Evolutionary conservation across 2,113 vertebrate species (phyloP).

Genomic region (Brevimyrus niger): DNA sequence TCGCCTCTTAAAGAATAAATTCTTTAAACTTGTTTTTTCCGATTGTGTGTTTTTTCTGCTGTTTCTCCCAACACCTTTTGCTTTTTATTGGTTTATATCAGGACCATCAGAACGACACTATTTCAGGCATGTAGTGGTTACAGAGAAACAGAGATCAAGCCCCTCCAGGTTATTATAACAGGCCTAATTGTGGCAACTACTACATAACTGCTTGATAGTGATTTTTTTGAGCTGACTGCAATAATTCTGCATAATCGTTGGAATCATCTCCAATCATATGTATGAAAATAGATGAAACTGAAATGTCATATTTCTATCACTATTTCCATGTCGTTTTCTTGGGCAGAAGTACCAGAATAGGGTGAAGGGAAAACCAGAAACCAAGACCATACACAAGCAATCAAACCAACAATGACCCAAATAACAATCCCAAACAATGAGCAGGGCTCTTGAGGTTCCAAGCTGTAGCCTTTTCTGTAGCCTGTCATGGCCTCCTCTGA

Average conservation of each 20-base stretch:
- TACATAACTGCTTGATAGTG: neutral
- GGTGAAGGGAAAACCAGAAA: too few species aligned
- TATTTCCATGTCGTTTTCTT: neutral
- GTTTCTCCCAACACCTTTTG: neutral
- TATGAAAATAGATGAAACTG: neutral
- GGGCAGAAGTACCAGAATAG: too few species aligned
- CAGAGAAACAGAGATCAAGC: neutral
- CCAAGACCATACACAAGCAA: too few species aligned
- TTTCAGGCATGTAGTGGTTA: neutral
- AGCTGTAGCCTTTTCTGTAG: too few species aligned
- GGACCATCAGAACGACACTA: neutral
- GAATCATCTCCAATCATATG: neutral
- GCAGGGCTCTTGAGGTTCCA: too few species aligned
- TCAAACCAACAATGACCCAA: too few species aligned
- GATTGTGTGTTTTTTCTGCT: neutral
- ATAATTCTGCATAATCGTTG: neutral
- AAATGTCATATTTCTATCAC: neutral
- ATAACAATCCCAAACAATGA: too few species aligned
- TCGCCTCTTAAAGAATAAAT: neutral
- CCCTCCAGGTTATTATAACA: neutral
- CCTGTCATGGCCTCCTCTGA: neutral
- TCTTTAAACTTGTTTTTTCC: neutral
- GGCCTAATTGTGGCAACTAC: neutral
- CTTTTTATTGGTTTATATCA: neutral
- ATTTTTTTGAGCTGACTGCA: neutral